Evolutionary conservation across 2,888 invertebrate species (phyloP).

Genomic region (Sinhomidia bicolor): DNA sequence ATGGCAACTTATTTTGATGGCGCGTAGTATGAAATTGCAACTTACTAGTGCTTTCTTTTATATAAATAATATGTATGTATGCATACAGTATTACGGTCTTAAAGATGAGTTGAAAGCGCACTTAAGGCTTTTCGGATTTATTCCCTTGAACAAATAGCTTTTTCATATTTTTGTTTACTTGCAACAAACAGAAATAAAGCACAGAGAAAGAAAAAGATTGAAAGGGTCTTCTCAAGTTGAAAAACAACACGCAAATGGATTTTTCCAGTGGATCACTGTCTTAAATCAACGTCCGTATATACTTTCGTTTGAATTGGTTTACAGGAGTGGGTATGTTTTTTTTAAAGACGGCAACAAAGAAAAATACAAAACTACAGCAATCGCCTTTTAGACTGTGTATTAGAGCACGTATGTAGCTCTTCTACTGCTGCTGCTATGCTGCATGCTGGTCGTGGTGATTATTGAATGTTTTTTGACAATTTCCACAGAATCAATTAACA

Average conservation of each 20-base stretch:
- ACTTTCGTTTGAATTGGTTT: too few species aligned
- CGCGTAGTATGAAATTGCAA: background rate
- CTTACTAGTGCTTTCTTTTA: background rate
- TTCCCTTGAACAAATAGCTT: constrained; percentile 20
- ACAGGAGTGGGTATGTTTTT: too few species aligned
- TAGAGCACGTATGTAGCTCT: too few species aligned
- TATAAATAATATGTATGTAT: background rate
- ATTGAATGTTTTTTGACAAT: background rate
- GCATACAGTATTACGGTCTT: too few species aligned
- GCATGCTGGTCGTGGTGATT: too few species aligned
- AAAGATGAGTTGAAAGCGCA: background rate
- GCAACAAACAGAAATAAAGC: constrained; percentile 30
- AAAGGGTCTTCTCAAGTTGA: constrained; percentile 9
- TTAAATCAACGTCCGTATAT: background rate
- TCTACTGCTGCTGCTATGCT: too few species aligned
- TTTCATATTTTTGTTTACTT: constrained; percentile 34
- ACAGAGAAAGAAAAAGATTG: background rate
- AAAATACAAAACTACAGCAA: too few species aligned
- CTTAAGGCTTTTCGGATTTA: constrained; percentile 20
- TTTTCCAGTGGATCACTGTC: background rate
- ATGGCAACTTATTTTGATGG: background rate
- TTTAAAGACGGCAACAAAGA: background rate
- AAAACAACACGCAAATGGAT: constrained; percentile 21
- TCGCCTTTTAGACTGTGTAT: too few species aligned
- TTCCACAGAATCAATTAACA: constrained; percentile 31